A percentile compares a stretch with the other conserved stretches of the same genome.
Evolutionary conservation across 2,797 vertebrate genomes (phyloP).

Genomic region (Channallabes apus): DNA sequence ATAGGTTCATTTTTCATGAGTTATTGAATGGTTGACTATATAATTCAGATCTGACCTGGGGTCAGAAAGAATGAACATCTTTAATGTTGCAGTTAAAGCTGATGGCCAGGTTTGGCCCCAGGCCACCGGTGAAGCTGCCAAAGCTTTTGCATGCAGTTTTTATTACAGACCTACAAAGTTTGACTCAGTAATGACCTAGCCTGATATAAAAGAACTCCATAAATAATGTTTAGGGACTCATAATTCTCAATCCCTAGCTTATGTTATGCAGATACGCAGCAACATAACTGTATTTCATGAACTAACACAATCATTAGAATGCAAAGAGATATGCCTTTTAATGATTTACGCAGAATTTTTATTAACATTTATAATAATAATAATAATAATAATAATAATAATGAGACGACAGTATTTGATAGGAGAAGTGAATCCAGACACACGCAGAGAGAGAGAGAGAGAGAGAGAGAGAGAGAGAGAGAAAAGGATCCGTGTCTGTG

Average conservation of each 20-base stretch:
- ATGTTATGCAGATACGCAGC: neutral
- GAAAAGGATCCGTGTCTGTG: neutral
- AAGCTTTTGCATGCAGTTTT: constrained; percentile 18
- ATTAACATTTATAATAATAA: neutral
- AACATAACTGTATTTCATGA: neutral
- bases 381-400: neutral
- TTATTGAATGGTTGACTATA: constrained; percentile 9
- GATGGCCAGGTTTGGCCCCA: constrained; percentile 14
- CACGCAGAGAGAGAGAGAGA: neutral
- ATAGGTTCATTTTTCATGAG: constrained; percentile 10
- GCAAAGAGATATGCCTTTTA: neutral
- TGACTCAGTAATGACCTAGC: neutral
- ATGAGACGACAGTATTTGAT: neutral
- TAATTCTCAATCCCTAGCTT: constrained; percentile 6
- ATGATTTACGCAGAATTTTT: neutral
- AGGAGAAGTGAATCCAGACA: neutral
- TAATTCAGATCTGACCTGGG: neutral
- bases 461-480: neutral
- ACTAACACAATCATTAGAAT: neutral
- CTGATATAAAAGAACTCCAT: constrained; percentile 16
- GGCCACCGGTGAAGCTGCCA: constrained; percentile 7
- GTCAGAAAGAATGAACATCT: constrained; percentile 7
- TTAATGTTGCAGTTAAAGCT: constrained; percentile 13
- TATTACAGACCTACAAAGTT: constrained; percentile 27
- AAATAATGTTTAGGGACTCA: constrained; percentile 13